Evolutionary conservation across 2,113 vertebrate species (phyloP).

Genomic region (Casuarius casuarius): DNA sequence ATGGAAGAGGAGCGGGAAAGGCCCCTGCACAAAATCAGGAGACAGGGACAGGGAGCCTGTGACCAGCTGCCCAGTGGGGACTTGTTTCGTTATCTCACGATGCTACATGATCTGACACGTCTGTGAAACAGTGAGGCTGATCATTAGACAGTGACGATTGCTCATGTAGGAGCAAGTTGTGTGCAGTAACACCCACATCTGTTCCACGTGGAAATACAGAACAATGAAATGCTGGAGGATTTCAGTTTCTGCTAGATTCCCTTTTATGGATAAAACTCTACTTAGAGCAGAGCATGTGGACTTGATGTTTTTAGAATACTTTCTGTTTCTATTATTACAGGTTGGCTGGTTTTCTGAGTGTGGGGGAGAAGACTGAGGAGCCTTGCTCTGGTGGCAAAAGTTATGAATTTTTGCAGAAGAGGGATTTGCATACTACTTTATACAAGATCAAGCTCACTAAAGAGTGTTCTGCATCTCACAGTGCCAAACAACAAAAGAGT

Average conservation of each 20-base stretch:
- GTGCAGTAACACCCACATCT: not conserved
- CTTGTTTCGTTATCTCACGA: not conserved
- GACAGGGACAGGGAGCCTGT: not conserved
- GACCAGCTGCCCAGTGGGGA: too few relatives aligned
- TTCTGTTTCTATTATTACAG: not conserved
- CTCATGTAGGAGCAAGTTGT: not conserved
- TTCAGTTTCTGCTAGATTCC: not conserved
- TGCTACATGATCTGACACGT: not conserved
- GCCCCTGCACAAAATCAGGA: not conserved
- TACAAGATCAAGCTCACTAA: not conserved
- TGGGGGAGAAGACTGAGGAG: not conserved
- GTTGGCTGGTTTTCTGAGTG: not conserved
- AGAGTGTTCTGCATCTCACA: not conserved
- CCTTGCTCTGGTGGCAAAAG: not conserved
- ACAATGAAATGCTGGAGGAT: not conserved
- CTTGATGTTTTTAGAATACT: not conserved
- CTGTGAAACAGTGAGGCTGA: fast-evolving
- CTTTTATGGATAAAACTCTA: not conserved
- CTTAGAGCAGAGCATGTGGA: not conserved
- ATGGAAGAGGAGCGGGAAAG: not conserved
- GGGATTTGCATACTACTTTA: not conserved
- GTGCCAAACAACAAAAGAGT: not conserved
- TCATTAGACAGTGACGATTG: fast-evolving
- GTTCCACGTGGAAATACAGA: not conserved
- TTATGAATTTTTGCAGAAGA: not conserved